phyloP scores from a whole-genome alignment of 2,888 invertebrate species.

The Vesta saturnalis region DNA sequence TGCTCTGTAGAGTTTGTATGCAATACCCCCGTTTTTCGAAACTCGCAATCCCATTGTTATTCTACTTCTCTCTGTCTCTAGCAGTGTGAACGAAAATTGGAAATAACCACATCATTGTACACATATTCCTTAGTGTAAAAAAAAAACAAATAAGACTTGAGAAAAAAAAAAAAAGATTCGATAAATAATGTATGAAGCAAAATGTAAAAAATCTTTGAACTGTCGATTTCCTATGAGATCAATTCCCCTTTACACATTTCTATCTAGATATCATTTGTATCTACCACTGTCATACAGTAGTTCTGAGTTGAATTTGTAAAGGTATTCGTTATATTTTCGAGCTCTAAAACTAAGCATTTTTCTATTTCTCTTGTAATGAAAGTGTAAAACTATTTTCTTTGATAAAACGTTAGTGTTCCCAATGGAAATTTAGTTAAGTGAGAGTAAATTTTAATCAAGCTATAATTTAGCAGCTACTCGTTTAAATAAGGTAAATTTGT shows the following conservation, averaged over 20 bases:
- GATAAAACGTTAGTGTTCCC: too few species aligned
- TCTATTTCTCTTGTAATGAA: neutral
- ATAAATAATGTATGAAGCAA: neutral
- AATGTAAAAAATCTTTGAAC: neutral
- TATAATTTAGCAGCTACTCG: too few species aligned
- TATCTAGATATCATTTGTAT: slow-evolving; percentile 4
- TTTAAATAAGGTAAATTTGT: too few species aligned
- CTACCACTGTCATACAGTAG: neutral
- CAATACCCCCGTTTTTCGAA: slow-evolving; percentile 35
- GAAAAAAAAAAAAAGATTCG: too few species aligned
- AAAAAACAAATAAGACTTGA: too few species aligned
- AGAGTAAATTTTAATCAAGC: too few species aligned
- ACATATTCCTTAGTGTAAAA: slow-evolving; percentile 28
- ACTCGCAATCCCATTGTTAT: slow-evolving; percentile 43
- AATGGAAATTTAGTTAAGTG: too few species aligned
- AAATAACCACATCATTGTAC: slow-evolving; percentile 30
- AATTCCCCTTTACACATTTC: neutral
- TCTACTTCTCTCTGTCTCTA: slow-evolving; percentile 33
- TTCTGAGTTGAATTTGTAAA: neutral
- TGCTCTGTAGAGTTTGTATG: slow-evolving; percentile 37
- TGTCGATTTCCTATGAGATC: slow-evolving; percentile 8
- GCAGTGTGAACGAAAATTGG: slow-evolving; percentile 31
- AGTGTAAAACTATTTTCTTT: too few species aligned
- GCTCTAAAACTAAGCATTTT: neutral
- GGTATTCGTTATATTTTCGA: neutral